A percentile compares a stretch with the other conserved stretches of the same genome.
Evolutionary conservation across 2,113 vertebrate species (phyloP).

Genomic region (Paramormyrops kingsleyae): DNA sequence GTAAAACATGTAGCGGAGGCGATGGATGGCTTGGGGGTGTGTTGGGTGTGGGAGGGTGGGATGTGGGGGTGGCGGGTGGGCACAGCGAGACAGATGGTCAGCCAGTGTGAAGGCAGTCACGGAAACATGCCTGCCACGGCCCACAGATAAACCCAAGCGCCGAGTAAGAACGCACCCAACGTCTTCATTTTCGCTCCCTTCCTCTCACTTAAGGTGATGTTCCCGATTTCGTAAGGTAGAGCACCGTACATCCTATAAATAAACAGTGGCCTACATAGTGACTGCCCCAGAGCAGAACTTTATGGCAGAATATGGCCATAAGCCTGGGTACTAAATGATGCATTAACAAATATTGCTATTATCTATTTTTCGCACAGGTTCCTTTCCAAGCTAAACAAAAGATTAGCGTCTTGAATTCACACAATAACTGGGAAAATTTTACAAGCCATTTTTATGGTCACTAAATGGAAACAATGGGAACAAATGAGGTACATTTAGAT

Average conservation of each 20-base stretch:
- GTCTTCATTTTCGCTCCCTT: neutral
- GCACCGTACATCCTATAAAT: neutral
- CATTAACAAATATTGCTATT: neutral
- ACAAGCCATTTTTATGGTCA: neutral
- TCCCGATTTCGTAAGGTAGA: neutral
- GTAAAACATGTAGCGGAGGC: neutral
- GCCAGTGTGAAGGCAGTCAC: slow-evolving; percentile 18
- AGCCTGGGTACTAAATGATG: neutral
- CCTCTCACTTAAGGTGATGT: neutral
- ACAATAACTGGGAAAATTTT: neutral
- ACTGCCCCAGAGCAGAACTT: neutral
- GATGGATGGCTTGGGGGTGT: neutral
- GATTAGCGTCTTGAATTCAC: neutral
- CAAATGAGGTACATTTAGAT: neutral
- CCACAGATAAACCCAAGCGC: neutral
- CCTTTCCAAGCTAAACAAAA: neutral
- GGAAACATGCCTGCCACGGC: neutral
- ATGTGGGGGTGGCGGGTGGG: neutral
- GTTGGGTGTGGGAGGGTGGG: neutral
- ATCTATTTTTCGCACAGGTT: neutral
- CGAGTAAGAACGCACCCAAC: neutral
- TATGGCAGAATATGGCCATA: neutral
- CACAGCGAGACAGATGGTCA: slow-evolving; percentile 19
- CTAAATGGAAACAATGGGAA: neutral
- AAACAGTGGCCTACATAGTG: slow-evolving; percentile 10